phyloP scores from a whole-genome alignment of 2,113 vertebrate genomes.

The Lucifuga dentata region DNA sequence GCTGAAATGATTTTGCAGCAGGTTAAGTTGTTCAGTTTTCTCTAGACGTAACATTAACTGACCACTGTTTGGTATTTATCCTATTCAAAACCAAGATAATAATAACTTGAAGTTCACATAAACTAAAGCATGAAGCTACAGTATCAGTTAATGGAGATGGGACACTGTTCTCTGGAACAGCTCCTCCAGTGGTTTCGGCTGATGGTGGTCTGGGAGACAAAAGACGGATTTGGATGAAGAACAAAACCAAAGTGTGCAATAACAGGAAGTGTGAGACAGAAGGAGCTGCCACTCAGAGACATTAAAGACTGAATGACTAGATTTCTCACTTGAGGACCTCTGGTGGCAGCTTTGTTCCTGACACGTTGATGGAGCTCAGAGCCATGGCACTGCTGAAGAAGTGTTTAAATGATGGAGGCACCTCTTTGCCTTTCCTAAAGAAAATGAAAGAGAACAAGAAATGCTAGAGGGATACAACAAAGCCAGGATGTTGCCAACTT shows the following conservation, averaged over 20 bases:
- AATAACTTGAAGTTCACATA: no score
- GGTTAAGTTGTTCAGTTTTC: no score
- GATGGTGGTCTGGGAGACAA: no score
- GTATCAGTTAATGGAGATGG: no score
- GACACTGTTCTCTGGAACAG: no score
- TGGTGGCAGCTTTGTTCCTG: slow-evolving; percentile 94
- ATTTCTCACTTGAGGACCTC: slow-evolving; percentile 94
- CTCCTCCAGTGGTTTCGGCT: no score
- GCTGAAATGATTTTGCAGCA: no score
- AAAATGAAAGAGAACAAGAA: neutral
- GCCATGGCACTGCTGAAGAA: slow-evolving; percentile 95
- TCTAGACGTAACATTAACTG: no score
- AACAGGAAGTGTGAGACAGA: slow-evolving; percentile 7
- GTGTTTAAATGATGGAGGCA: slow-evolving; percentile 94
- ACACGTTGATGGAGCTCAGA: slow-evolving; percentile 92
- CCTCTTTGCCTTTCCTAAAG: slow-evolving; percentile 94
- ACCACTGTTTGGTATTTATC: no score
- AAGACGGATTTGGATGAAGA: neutral
- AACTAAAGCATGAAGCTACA: no score
- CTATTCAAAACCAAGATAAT: no score
- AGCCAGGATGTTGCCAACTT: neutral
- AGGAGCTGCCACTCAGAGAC: slow-evolving; percentile 19
- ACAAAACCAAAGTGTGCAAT: neutral
- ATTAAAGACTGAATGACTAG: slow-evolving; percentile 22
- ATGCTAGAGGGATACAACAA: neutral